phyloP scores from a whole-genome alignment of 2,888 invertebrate species.

The Catonia carolina region DNA sequence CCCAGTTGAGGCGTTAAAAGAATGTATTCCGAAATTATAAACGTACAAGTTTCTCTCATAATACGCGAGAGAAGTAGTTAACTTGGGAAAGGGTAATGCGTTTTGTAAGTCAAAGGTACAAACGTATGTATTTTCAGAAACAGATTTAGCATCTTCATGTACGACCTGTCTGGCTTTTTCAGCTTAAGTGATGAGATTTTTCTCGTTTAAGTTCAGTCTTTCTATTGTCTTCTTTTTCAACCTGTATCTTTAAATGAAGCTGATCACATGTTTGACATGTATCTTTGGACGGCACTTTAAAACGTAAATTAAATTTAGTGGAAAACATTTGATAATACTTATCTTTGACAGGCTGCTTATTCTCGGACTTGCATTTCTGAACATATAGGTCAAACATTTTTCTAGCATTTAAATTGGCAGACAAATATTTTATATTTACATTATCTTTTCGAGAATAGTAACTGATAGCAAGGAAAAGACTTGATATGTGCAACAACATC shows the following conservation, averaged over 20 bases:
- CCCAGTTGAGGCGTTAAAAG: slow-evolving; percentile 34
- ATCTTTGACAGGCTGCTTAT: slow-evolving; percentile 16
- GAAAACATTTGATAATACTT: background rate
- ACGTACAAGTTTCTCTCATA: slow-evolving; percentile 17
- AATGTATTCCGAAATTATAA: slow-evolving; percentile 35
- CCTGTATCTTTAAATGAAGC: background rate
- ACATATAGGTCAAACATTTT: slow-evolving; percentile 20
- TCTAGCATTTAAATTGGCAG: slow-evolving; percentile 10
- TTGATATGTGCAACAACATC: slow-evolving; percentile 9
- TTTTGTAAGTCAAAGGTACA: slow-evolving; percentile 5
- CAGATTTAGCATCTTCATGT: background rate
- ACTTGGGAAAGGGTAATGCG: slow-evolving; percentile 1
- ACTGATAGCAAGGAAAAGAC: slow-evolving; percentile 14
- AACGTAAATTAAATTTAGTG: slow-evolving; percentile 12
- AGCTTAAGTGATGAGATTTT: background rate
- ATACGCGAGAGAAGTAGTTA: background rate
- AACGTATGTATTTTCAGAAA: background rate
- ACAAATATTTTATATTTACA: slow-evolving; percentile 17
- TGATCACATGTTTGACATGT: slow-evolving; percentile 1
- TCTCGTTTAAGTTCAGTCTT: background rate
- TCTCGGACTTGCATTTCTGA: slow-evolving; percentile 7
- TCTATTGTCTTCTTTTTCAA: background rate
- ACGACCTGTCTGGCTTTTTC: background rate
- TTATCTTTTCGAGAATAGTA: slow-evolving; percentile 12
- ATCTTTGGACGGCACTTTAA: background rate